phyloP scores from a whole-genome alignment of 2,113 vertebrate species.

The Equus przewalskii region DNA sequence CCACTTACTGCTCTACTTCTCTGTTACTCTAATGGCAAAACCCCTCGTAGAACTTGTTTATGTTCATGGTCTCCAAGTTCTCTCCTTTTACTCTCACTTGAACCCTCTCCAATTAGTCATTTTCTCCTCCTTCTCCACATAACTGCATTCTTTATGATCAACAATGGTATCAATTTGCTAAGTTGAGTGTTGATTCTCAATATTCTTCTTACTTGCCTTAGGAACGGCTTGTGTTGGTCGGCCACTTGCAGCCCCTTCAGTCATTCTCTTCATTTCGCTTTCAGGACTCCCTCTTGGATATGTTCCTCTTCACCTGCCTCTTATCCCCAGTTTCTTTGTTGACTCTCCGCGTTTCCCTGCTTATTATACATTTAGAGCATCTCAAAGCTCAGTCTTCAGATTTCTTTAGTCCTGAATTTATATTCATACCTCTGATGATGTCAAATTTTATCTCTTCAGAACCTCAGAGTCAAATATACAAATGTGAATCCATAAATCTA shows the following conservation, averaged over 20 bases:
- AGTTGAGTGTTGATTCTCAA: background rate
- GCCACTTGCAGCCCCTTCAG: background rate
- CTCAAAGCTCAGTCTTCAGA: background rate
- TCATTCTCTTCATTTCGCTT: background rate
- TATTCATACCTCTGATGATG: background rate
- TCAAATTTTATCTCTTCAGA: slow-evolving; percentile 15
- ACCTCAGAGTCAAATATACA: background rate
- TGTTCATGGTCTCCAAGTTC: background rate
- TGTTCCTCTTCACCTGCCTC: background rate
- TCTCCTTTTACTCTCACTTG: background rate
- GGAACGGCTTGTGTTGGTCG: background rate
- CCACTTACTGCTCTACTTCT: background rate
- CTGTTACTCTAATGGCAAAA: background rate
- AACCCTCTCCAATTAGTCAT: background rate
- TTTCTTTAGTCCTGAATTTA: slow-evolving; percentile 16
- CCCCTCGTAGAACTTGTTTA: background rate
- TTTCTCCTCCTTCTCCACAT: background rate
- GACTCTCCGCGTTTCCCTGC: background rate
- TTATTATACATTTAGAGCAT: background rate
- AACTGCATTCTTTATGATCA: background rate
- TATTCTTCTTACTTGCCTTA: background rate
- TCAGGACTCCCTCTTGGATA: background rate
- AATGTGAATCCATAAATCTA: background rate
- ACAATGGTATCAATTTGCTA: background rate
- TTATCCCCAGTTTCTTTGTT: background rate